Evolutionary conservation across 2,797 vertebrate genomes (phyloP).

Genomic region (Staurois parvus): DNA sequence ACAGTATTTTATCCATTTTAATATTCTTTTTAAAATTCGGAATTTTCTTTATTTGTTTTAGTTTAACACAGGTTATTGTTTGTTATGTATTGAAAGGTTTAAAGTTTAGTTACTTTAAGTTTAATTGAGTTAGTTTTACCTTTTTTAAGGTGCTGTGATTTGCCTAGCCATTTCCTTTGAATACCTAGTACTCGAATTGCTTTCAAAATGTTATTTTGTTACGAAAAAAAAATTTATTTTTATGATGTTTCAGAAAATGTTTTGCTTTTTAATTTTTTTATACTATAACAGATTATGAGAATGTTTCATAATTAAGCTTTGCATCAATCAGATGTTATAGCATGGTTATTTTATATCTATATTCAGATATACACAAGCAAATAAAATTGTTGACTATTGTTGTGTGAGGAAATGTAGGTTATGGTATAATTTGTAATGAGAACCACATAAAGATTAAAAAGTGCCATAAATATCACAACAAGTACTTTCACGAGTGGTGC

Average conservation of each 20-base stretch:
- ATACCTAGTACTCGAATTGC: too few species aligned
- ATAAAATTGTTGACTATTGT: not conserved
- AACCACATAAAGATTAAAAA: slow-evolving; percentile 27
- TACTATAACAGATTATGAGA: not conserved
- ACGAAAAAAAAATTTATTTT: slow-evolving; percentile 50
- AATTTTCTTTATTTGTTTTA: too few species aligned
- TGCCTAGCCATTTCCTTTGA: too few species aligned
- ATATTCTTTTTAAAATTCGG: too few species aligned
- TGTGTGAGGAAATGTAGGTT: not conserved
- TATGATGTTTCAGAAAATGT: slow-evolving; percentile 52
- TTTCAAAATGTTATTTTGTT: too few species aligned
- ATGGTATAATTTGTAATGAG: slow-evolving; percentile 35
- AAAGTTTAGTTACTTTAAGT: too few species aligned
- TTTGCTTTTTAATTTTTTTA: slow-evolving; percentile 4
- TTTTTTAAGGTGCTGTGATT: too few species aligned
- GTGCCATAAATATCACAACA: slow-evolving; percentile 32
- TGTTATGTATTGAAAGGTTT: too few species aligned
- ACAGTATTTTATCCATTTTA: too few species aligned
- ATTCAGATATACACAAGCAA: not conserved
- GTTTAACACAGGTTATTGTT: too few species aligned
- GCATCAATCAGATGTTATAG: not conserved
- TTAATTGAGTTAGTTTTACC: too few species aligned
- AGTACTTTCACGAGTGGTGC: not conserved
- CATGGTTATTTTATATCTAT: not conserved
- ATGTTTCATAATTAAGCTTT: not conserved